A percentile compares a stretch with the other conserved stretches of the same genome.
phyloP scores from a whole-genome alignment of 2,888 invertebrate genomes.

The Thereva unica region DNA sequence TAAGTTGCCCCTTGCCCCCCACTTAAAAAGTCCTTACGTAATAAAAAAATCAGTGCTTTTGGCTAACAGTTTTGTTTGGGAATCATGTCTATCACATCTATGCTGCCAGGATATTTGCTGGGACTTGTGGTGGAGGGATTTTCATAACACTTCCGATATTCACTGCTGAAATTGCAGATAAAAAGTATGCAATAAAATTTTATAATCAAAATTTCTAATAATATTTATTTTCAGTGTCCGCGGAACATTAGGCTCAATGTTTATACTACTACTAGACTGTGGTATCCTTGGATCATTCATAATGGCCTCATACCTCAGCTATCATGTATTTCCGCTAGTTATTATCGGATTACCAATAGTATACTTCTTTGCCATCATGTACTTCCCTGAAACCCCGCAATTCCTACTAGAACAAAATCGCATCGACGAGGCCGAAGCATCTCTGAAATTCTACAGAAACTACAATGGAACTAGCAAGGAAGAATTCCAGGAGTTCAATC shows the following conservation, averaged over 20 bases:
- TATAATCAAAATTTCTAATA: background rate
- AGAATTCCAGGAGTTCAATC: constrained; percentile 44
- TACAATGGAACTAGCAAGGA: constrained; percentile 44
- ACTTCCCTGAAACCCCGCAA: constrained; percentile 53
- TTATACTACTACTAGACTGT: constrained; percentile 50
- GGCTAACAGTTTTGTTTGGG: constrained; percentile 52
- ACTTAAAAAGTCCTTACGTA: too few relatives aligned
- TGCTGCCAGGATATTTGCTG: constrained; percentile 51
- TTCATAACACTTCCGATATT: constrained; percentile 52
- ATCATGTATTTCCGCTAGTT: constrained; percentile 50
- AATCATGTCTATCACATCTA: constrained; percentile 50
- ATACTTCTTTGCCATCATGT: constrained; percentile 46
- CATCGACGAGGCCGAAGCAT: constrained; percentile 47
- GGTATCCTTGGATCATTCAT: constrained; percentile 52
- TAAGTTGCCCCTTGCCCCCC: constrained; percentile 43
- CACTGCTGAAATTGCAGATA: constrained; percentile 55
- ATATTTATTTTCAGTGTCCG: constrained; percentile 49
- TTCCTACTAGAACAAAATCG: constrained; percentile 47
- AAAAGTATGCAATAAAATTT: constrained; percentile 47
- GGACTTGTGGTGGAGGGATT: constrained; percentile 53
- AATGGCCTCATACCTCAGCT: constrained; percentile 50
- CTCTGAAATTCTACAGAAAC: constrained; percentile 51
- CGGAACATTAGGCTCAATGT: constrained; percentile 51
- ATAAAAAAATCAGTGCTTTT: constrained; percentile 47
- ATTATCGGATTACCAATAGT: constrained; percentile 49